Percentiles rank a stretch among this genome's conserved stretches.
Conservation (phyloP, 2,113 vertebrate species). For the Alethe diademata region DNA sequence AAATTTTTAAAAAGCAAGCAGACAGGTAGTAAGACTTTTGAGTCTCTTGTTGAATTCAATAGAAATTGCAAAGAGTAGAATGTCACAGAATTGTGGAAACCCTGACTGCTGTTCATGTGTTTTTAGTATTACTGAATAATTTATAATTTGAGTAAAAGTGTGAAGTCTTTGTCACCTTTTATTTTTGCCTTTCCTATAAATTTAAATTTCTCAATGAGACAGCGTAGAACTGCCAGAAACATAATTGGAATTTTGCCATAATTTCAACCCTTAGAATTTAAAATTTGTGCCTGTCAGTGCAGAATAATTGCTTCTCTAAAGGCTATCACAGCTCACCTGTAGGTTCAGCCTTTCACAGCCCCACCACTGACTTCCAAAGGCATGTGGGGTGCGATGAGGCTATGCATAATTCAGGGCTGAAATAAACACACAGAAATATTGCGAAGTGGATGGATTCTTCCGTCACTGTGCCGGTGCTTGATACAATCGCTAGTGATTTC, state of each 20-base stretch:
- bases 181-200: neutral
- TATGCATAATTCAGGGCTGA: neutral
- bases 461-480: fast-evolving
- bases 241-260: neutral
- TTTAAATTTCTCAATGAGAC: neutral
- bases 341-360: neutral
- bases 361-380: neutral
- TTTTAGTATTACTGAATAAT: conserved; percentile 15
- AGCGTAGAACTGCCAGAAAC: neutral
- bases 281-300: neutral
- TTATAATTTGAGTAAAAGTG: neutral
- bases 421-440: neutral
- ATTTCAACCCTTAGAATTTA: neutral
- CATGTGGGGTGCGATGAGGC: neutral
- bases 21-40: neutral
- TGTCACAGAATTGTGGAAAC: neutral
- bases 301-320: conserved; percentile 29
- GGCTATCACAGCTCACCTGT: neutral
- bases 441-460: fast-evolving
- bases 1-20: neutral
- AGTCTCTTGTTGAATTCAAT: neutral
- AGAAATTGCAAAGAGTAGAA: neutral
- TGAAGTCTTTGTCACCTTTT: neutral
- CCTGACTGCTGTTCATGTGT: neutral
- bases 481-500: no score